Conservation (phyloP, 2,113 vertebrate species). For the Acrocephalus arundinaceus region DNA sequence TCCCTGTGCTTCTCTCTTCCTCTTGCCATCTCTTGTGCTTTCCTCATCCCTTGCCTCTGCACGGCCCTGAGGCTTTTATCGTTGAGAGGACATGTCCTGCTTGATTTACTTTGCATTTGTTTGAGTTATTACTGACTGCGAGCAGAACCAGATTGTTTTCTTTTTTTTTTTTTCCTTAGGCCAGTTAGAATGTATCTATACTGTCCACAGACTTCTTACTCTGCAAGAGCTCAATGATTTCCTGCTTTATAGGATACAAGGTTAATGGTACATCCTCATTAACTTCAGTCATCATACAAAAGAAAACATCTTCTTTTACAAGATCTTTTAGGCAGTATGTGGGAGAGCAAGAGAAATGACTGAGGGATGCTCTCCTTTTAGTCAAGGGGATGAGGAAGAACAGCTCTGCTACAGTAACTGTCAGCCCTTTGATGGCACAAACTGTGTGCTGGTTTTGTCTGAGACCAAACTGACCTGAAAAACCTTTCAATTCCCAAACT, state of each 20-base stretch:
- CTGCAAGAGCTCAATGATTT: background rate
- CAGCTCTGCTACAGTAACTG: background rate
- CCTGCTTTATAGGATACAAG: background rate
- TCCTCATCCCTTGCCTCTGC: background rate
- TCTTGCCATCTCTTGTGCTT: background rate
- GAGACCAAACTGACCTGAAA: background rate
- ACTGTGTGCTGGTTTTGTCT: background rate
- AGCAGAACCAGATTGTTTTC: background rate
- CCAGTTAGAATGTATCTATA: background rate
- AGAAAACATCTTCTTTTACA: background rate
- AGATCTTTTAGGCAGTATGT: background rate
- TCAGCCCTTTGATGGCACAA: background rate
- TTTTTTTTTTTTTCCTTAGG: background rate
- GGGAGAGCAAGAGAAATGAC: background rate
- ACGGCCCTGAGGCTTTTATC: background rate
- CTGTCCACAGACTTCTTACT: background rate
- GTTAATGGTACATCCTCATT: background rate
- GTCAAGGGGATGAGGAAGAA: background rate
- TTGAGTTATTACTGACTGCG: background rate
- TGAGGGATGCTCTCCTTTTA: background rate
- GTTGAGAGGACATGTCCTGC: background rate
- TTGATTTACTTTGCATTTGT: background rate
- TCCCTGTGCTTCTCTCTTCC: background rate
- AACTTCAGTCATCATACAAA: background rate
- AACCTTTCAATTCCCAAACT: background rate